A percentile compares a stretch with the other conserved stretches of the same genome.
phyloP scores from a whole-genome alignment of 2,888 invertebrate species.

The Limnephilus auricula region DNA sequence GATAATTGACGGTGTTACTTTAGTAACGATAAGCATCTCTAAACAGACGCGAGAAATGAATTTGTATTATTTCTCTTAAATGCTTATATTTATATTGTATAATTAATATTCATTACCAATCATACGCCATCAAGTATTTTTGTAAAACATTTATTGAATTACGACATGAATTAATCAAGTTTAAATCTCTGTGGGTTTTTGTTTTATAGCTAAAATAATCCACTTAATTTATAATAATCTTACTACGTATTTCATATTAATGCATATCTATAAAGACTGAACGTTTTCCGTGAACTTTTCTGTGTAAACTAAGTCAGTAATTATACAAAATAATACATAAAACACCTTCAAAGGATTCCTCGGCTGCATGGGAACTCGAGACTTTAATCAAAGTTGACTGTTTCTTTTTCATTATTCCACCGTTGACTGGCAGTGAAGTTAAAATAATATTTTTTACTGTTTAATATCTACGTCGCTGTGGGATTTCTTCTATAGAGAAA shows the following conservation, averaged over 20 bases:
- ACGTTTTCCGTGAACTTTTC: slow-evolving; percentile 5
- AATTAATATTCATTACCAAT: neutral
- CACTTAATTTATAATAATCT: neutral
- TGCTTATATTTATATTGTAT: neutral
- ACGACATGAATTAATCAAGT: neutral
- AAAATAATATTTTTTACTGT: neutral
- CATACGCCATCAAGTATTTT: neutral
- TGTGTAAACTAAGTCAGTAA: neutral
- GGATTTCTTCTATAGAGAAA: neutral
- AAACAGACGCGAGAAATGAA: neutral
- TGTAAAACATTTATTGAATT: too few relatives aligned
- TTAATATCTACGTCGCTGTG: neutral
- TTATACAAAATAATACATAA: neutral
- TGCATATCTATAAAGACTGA: slow-evolving; percentile 45
- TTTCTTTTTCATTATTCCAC: neutral
- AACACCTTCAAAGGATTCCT: neutral
- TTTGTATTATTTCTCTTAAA: neutral
- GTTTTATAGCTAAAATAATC: neutral
- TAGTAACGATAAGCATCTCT: neutral
- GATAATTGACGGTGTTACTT: neutral
- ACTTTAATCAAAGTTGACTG: neutral
- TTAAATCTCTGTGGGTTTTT: neutral
- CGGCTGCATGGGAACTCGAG: neutral
- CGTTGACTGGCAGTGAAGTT: neutral
- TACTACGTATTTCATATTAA: slow-evolving; percentile 23